Conservation (phyloP, 2,797 vertebrate species). For the Eospalax fontanierii region DNA sequence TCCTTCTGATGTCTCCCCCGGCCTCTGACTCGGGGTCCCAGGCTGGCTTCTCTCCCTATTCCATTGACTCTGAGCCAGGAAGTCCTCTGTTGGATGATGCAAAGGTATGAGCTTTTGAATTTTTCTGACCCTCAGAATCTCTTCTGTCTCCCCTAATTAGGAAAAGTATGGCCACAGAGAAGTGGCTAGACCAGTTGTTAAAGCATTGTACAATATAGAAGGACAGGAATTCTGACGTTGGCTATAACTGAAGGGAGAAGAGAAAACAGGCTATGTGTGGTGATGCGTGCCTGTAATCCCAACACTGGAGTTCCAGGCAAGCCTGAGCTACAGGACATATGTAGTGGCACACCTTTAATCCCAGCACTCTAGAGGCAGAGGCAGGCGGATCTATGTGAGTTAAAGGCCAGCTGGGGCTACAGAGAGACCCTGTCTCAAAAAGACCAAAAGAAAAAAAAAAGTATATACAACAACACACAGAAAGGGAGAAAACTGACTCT, state of each 20-base stretch:
- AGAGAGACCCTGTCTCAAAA: neutral
- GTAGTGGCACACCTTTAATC: no score
- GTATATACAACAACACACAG: no score
- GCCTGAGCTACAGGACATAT: neutral
- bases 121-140: neutral
- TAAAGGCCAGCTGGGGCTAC: no score
- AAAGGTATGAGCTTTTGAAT: slow-evolving; percentile 87
- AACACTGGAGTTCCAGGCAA: neutral
- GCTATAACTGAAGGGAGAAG: neutral
- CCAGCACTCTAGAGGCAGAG: no score
- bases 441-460: neutral
- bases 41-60: slow-evolving; percentile 96
- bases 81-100: slow-evolving; percentile 95
- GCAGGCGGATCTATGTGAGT: no score
- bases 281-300: neutral
- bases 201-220: neutral
- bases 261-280: neutral
- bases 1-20: slow-evolving; percentile 97
- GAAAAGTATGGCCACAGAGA: neutral
- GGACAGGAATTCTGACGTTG: neutral
- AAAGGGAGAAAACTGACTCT: neutral
- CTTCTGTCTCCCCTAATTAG: neutral
- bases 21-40: slow-evolving; percentile 97
- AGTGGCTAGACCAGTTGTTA: neutral
- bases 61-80: slow-evolving; percentile 97